Conservation (phyloP, 2,888 invertebrate species). For the Tetrapedia diversipes region DNA sequence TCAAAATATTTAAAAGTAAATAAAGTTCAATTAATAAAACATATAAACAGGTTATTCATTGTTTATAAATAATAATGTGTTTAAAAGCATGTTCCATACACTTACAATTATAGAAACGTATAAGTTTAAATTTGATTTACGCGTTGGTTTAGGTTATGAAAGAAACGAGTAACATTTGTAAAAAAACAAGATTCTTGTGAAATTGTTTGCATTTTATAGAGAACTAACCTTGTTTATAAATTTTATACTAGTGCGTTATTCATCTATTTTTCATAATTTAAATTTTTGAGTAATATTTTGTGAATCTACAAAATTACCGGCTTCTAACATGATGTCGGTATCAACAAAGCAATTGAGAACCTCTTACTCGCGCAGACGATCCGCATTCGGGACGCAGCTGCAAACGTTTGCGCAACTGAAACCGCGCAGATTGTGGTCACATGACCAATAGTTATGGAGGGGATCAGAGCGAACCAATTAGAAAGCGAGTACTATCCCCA, state of each 20-base stretch:
- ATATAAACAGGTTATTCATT: neutral
- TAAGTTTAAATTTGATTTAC: neutral
- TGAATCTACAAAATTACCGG: constrained; percentile 5
- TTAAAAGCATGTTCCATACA: neutral
- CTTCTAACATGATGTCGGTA: neutral
- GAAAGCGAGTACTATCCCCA: constrained; percentile 62
- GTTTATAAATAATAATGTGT: neutral
- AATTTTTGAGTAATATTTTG: constrained; percentile 37
- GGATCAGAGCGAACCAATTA: constrained; percentile 56
- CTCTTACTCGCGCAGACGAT: constrained; percentile 53
- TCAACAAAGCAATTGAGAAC: constrained; percentile 58
- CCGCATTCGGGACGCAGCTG: constrained; percentile 71
- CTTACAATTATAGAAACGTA: neutral
- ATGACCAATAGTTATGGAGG: constrained; percentile 43
- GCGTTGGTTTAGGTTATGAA: neutral
- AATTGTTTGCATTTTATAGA: neutral
- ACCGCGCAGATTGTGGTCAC: constrained; percentile 59
- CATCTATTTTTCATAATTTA: constrained; percentile 8
- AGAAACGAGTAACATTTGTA: neutral
- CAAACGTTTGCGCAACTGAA: constrained; percentile 44
- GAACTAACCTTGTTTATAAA: too few species aligned
- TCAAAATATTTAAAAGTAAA: neutral
- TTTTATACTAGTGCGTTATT: neutral
- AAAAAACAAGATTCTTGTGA: too few species aligned
- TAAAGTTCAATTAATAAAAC: neutral